These are phyloP conservation scores for Deladenus siricidicola DNA, from an alignment of 2,888 invertebrate genomes.

Conservation along the genomic window DNA sequence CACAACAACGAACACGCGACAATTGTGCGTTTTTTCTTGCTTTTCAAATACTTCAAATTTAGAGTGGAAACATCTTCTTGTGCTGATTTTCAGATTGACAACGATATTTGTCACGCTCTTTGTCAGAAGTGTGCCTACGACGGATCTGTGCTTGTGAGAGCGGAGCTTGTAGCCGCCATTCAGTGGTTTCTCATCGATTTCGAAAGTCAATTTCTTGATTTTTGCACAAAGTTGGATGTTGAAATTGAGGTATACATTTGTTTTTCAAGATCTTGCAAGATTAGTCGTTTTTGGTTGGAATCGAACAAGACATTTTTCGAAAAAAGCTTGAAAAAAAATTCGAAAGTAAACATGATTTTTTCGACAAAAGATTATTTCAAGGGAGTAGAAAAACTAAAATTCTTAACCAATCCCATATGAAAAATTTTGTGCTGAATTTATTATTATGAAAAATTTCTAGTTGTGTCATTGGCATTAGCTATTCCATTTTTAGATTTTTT, in stretches of 20 bases:
- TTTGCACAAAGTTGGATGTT: slow-evolving; percentile 28
- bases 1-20: slow-evolving; percentile 51
- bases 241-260: neutral
- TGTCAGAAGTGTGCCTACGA: slow-evolving; percentile 71
- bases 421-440: too few species aligned
- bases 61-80: slow-evolving; percentile 1
- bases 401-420: too few species aligned
- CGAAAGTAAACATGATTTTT: too few species aligned
- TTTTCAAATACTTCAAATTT: neutral
- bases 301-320: too few species aligned
- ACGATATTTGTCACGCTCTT: slow-evolving; percentile 79
- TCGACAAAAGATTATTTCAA: too few species aligned
- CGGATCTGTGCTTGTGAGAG: slow-evolving; percentile 77
- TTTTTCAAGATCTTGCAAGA: too few species aligned
- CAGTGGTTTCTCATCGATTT: slow-evolving; percentile 68
- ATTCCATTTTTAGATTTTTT: too few species aligned
- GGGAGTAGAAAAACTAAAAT: too few species aligned
- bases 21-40: slow-evolving; percentile 19
- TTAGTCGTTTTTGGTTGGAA: too few species aligned
- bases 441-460: too few species aligned
- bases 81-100: slow-evolving; percentile 54
- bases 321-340: too few species aligned
- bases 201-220: slow-evolving; percentile 71
- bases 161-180: slow-evolving; percentile 56
- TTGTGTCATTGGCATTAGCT: too few species aligned